phyloP scores from a whole-genome alignment of 2,888 invertebrate species.

The Exephanes ischioxanthus region DNA sequence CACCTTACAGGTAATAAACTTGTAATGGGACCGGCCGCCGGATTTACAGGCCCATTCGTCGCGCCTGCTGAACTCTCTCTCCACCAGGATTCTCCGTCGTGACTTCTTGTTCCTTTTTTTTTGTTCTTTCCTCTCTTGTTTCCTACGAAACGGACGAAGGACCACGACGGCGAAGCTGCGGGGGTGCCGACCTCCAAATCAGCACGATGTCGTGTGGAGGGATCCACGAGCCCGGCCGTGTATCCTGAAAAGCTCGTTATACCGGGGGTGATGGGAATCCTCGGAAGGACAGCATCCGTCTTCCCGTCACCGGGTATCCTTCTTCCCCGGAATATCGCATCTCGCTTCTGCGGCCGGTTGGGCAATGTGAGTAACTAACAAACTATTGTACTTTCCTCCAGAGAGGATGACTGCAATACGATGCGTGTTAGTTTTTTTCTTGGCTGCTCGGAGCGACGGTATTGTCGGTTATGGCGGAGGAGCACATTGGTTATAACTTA shows the following conservation, averaged over 20 bases:
- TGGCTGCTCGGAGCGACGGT: neutral
- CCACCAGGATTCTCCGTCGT: conserved; percentile 52
- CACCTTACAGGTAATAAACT: conserved; percentile 78
- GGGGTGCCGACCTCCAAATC: conserved; percentile 67
- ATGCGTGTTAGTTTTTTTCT: neutral
- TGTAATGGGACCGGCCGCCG: conserved; percentile 78
- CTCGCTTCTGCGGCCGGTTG: neutral
- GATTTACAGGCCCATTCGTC: conserved; percentile 78
- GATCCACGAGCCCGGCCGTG: conserved; percentile 13
- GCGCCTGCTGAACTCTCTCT: conserved; percentile 63
- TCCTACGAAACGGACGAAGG: conserved; percentile 52
- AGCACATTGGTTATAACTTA: too few relatives aligned
- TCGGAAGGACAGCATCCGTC: conserved; percentile 36
- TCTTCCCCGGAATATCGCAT: neutral
- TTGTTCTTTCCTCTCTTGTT: conserved; percentile 44
- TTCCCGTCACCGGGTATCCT: conserved; percentile 29
- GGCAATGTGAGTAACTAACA: neutral
- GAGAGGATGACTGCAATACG: neutral
- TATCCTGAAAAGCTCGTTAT: conserved; percentile 42
- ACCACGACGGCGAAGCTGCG: conserved; percentile 59
- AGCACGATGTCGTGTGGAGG: conserved; percentile 40
- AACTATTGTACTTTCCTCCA: neutral
- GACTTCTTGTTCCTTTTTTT: conserved; percentile 33
- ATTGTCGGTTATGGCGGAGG: too few relatives aligned
- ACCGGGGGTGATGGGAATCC: conserved; percentile 5